These are phyloP conservation scores for Arothron firmamentum DNA, from an alignment of 2,113 vertebrate genomes.

Conservation along the genomic window DNA sequence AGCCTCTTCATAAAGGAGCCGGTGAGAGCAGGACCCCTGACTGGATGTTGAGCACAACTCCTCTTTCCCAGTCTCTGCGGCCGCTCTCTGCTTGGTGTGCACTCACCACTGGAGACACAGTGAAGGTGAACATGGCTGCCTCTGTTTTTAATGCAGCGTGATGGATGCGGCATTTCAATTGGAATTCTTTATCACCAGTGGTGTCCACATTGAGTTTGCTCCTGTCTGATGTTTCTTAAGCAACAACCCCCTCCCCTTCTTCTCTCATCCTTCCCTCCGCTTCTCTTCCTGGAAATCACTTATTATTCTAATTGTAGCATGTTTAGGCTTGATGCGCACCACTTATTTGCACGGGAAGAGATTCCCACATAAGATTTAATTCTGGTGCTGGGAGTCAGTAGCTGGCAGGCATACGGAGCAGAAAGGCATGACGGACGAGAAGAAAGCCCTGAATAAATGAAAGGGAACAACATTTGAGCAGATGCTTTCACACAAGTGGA, in stretches of 20 bases:
- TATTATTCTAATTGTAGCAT: not conserved
- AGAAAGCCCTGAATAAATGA: not conserved
- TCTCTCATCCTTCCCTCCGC: not conserved
- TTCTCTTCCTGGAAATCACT: not conserved
- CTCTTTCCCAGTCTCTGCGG: conserved; percentile 14
- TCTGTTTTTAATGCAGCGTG: not conserved
- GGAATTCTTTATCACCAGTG: not conserved
- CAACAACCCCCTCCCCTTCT: too few relatives aligned
- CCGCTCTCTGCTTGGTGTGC: not conserved
- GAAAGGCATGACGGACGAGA: conserved; percentile 4
- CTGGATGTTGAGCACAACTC: conserved; percentile 11
- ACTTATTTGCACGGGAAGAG: not conserved
- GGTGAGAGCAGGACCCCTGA: conserved; percentile 2
- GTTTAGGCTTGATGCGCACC: not conserved
- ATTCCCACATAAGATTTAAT: conserved; percentile 7
- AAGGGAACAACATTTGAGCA: conserved; percentile 2
- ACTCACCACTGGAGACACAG: not conserved
- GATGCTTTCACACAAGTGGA: not conserved
- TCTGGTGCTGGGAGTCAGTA: conserved; percentile 1
- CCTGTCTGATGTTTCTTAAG: not conserved
- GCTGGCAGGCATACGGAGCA: not conserved
- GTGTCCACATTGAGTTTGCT: not conserved
- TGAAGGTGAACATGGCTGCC: conserved; percentile 5
- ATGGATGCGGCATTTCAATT: not conserved
- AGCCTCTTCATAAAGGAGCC: conserved; percentile 59